These are phyloP conservation scores for Aspidiotus destructor DNA, from an alignment of 2,888 invertebrate species.

Conservation along the genomic window DNA sequence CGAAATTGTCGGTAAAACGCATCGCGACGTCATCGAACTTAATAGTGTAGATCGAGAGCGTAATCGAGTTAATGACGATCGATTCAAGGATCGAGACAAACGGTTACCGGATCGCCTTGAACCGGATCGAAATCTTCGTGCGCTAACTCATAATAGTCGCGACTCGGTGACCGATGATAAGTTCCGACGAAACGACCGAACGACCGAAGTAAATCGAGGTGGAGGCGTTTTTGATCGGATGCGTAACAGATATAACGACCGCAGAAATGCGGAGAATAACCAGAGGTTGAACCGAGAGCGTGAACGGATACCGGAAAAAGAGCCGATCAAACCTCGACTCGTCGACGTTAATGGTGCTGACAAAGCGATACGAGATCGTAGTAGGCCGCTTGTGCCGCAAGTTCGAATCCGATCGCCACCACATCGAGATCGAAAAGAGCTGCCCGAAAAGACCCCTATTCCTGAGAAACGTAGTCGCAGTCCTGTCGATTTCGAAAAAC, in stretches of 20 bases:
- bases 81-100: slow-evolving; percentile 23
- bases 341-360: slow-evolving; percentile 10
- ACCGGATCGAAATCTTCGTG: slow-evolving; percentile 20
- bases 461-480: background rate
- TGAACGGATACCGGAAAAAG: slow-evolving; percentile 13
- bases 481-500: slow-evolving; percentile 11
- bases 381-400: background rate
- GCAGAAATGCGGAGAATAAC: slow-evolving; percentile 19
- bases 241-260: slow-evolving; percentile 24
- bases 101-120: slow-evolving; percentile 11
- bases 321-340: background rate
- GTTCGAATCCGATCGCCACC: background rate
- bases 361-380: slow-evolving; percentile 9
- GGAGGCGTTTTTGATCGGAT: slow-evolving; percentile 22
- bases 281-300: slow-evolving; percentile 17
- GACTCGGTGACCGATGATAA: background rate
- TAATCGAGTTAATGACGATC: slow-evolving; percentile 11
- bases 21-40: slow-evolving; percentile 10
- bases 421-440: slow-evolving; percentile 22
- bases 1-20: background rate
- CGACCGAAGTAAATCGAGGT: background rate
- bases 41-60: slow-evolving; percentile 6
- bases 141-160: background rate
- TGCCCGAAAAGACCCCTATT: background rate
- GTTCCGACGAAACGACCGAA: slow-evolving; percentile 3